phyloP scores from a whole-genome alignment of 2,888 invertebrate species.

The Colostygia pectinataria region DNA sequence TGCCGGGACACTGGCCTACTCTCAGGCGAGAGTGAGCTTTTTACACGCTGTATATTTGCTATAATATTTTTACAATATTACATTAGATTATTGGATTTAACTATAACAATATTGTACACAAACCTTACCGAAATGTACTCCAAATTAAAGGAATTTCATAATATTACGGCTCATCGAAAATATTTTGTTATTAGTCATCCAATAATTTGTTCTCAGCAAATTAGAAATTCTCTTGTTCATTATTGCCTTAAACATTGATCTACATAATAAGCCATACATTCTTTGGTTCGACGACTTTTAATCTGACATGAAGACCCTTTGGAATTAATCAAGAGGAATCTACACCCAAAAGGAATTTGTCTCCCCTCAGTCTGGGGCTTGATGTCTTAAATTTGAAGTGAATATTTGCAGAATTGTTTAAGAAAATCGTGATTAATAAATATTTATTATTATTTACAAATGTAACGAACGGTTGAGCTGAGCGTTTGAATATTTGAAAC shows the following conservation, averaged over 20 bases:
- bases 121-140: no score
- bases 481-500: no score
- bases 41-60: no score
- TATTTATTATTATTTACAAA: neutral
- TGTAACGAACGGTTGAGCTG: no score
- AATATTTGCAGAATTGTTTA: no score
- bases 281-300: slow-evolving; percentile 62
- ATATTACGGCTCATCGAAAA: neutral
- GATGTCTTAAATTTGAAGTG: slow-evolving; percentile 4
- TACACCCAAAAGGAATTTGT: slow-evolving; percentile 25
- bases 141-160: no score
- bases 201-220: neutral
- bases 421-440: neutral
- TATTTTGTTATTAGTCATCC: slow-evolving; percentile 5
- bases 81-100: no score
- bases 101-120: no score
- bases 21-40: no score
- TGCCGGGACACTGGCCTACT: no score
- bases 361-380: slow-evolving; percentile 14
- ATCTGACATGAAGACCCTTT: slow-evolving; percentile 52
- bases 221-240: slow-evolving; percentile 45
- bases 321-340: slow-evolving; percentile 44
- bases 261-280: slow-evolving; percentile 62
- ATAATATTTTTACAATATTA: no score
- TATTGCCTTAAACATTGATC: slow-evolving; percentile 53